Evolutionary conservation across 2,113 vertebrate genomes (phyloP), one percentile per base, ranked within the genome.

Genomic region (Jaculus jaculus): DNA sequence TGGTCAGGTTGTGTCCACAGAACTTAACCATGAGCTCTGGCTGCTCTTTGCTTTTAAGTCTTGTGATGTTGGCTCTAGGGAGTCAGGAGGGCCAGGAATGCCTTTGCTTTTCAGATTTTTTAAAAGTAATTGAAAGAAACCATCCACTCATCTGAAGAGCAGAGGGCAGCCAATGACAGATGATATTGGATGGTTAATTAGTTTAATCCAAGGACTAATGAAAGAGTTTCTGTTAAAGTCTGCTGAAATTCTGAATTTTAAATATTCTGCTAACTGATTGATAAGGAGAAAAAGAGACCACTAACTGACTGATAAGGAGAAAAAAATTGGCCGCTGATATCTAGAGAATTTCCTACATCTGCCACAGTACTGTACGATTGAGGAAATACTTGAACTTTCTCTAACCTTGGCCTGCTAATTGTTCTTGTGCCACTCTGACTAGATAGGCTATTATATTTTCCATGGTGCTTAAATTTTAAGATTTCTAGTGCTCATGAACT

Each of bases 391-490:
- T 51, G 28, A 32, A 68, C 24, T 89, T 42, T 37, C 21, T 74
- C 66, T 90, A 71, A 42, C 32, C 61, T 66, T 79, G 60, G 51
- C 51, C 42, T 78, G 30, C 30, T 84, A 72, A 58, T 74, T 87
- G 83, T 54, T 34, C 63, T 78, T 39, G 20, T 34, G 16, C n/a
- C 13, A 26, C 5, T 89, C 65, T 89, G 30, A 69, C 32, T 24
- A 87, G 47, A 80, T 30, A 61, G 47, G 30, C 32, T 68, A 34
- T 82, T 60, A 63, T 73, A 39, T 78, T 61, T 51, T 75, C 34
- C 47, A 54, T 5, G 17, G 51, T 84, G 74, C 15, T 92, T 69
- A 82, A 75, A 63, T 39, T 90, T 91, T 87, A 83, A 87, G 86
- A 77, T 2, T 47, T 23, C 7, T 26, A 85, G 21, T 54, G 26